Base-by-base conservation (phyloP, 1,140 invertebrate species). In the Leptinotarsa texana region DNA sequence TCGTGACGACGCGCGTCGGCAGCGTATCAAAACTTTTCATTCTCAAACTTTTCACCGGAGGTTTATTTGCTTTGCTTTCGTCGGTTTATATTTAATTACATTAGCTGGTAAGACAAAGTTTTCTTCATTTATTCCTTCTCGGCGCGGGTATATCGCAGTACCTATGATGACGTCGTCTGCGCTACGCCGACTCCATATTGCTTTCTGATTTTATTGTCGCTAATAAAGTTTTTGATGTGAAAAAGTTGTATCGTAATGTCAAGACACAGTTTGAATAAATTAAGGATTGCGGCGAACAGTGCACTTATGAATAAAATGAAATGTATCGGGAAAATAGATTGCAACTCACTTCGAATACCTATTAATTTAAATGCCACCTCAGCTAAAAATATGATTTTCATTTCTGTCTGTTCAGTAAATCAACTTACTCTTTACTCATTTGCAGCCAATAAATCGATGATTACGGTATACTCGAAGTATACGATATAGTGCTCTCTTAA, bases 41-140 rank as follows among this genome's bases (percentile, higher is more conserved):
- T 57, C n/a, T 17, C 15, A 57, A 57, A 57, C 51, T 57, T 57
- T 57, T 18, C 51, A 18, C 17, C 51, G 51, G n/a, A 57, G 51
- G 51, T 57, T 57, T 57, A 57, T 57, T 57, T 57, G 51, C n/a
- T 57, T 57, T 57, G 51, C 51, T 18, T 57, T 57, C n/a, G 51
- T 17, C 51, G 51, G 51, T 57, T 57, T 57, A 57, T 57, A 57
- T 57, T 57, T 57, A 57, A 57, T 57, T 57, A 57, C 51, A 57
- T 57, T 57, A 57, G 51, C 51, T 57, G 51, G 51, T 57, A n/a
- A n/a, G 51, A 57, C 13, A 57, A 57, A 57, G 51, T 57, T 57
- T 57, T 57, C 51, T 57, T 57, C 51, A 57, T 57, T 18, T 57
- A 17, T 57, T 57, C 15, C 51, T 17, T 57, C 51, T 57, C 51